Conservation (phyloP, 1,140 invertebrate genomes). For the Bradysia coprophila region DNA sequence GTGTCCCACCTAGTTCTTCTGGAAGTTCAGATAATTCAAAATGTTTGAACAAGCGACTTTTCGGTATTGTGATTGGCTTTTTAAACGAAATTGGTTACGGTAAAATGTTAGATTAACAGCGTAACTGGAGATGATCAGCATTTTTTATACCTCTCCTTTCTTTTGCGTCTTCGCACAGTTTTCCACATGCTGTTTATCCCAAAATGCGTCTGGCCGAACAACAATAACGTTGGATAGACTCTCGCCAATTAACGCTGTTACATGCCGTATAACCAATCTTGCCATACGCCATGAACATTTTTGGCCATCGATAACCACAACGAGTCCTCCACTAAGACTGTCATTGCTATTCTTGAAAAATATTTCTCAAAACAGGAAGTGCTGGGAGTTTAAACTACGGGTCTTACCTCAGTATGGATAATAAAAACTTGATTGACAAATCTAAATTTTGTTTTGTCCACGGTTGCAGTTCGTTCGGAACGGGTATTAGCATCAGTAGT, state of each 20-base stretch:
- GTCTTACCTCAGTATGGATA: constrained; percentile 35
- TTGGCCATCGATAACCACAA: constrained; percentile 42
- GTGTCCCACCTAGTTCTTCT: constrained; percentile 57
- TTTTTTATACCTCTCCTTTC: constrained; percentile 41
- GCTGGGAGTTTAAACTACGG: not conserved
- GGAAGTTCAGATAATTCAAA: constrained; percentile 55
- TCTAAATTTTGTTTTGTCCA: constrained; percentile 30
- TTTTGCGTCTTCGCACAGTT: constrained; percentile 43
- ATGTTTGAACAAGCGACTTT: constrained; percentile 45
- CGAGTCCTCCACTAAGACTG: constrained; percentile 30
- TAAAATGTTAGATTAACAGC: too few species aligned
- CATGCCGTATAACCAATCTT: constrained; percentile 35
- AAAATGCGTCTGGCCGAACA: constrained; percentile 47
- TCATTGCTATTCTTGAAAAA: too few species aligned
- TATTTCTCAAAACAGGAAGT: too few species aligned
- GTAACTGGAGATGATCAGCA: too few species aligned
- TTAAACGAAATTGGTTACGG: too few species aligned
- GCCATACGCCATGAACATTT: constrained; percentile 39
- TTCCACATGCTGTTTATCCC: constrained; percentile 52
- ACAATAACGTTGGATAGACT: constrained; percentile 36
- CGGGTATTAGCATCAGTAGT: constrained; percentile 38
- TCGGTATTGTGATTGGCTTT: constrained; percentile 40
- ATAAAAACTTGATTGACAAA: constrained; percentile 34
- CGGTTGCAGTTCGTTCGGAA: constrained; percentile 33
- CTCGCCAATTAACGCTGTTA: constrained; percentile 27